Percentiles rank a stretch among this genome's conserved stretches.
phyloP scores from a whole-genome alignment of 2,113 vertebrate genomes.

The Lophotis ruficrista region DNA sequence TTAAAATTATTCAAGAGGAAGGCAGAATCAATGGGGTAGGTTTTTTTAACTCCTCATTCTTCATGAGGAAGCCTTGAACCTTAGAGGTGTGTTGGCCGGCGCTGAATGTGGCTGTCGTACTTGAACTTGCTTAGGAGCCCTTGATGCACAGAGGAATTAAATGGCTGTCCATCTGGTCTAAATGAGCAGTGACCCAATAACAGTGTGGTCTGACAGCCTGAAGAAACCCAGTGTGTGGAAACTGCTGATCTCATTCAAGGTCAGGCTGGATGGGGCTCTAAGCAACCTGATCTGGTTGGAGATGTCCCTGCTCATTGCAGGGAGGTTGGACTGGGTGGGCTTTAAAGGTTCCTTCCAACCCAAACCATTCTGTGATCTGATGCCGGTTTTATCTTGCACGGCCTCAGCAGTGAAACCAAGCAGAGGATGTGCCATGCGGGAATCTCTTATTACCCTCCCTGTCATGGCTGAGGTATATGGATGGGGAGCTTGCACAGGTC shows the following conservation, averaged over 20 bases:
- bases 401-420: background rate
- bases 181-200: background rate
- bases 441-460: background rate
- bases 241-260: background rate
- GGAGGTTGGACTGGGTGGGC: too few relatives aligned
- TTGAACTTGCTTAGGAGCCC: background rate
- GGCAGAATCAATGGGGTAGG: background rate
- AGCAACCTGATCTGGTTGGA: too few relatives aligned
- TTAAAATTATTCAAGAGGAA: constrained; percentile 69
- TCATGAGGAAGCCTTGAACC: background rate
- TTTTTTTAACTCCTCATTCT: background rate
- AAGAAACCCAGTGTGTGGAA: background rate
- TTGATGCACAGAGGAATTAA: background rate
- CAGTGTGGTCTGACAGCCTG: background rate
- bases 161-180: background rate
- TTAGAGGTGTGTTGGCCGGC: background rate
- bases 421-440: background rate
- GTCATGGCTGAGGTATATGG: background rate
- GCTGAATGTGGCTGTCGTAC: background rate
- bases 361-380: too few relatives aligned
- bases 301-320: too few relatives aligned
- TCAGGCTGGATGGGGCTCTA: too few relatives aligned
- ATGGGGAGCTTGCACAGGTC: background rate
- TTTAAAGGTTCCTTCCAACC: too few relatives aligned
- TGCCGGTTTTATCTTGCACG: rapidly evolving